Evolutionary conservation across 2,888 invertebrate species (phyloP).

Genomic region (Hofmannophila pseudospretella): DNA sequence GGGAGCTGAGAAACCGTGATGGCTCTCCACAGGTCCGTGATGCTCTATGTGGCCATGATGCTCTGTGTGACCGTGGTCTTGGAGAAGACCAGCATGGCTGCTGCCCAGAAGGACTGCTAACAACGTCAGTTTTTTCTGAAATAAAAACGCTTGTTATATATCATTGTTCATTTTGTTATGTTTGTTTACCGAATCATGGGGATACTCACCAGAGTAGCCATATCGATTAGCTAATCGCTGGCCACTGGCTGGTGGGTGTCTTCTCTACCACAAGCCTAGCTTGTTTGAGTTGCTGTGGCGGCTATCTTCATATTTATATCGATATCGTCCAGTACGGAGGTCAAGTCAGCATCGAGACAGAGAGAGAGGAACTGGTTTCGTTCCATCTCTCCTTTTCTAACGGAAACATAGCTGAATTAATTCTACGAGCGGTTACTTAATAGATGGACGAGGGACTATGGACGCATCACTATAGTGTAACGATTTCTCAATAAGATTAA

Average conservation of each 20-base stretch:
- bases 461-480: constrained; percentile 27
- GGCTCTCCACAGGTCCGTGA: constrained; percentile 8
- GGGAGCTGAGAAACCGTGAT: background rate
- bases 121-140: constrained; percentile 62
- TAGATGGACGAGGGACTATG: constrained; percentile 29
- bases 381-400: constrained; percentile 56
- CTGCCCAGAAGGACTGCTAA: constrained; percentile 65
- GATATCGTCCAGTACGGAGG: constrained; percentile 36
- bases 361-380: constrained; percentile 54
- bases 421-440: constrained; percentile 59
- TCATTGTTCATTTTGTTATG: no score
- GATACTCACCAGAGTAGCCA: constrained; percentile 71
- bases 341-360: constrained; percentile 43
- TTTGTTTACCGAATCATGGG: constrained; percentile 3
- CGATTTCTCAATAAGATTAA: constrained; percentile 28
- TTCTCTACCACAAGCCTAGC: constrained; percentile 56
- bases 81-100: constrained; percentile 50
- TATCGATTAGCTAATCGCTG: constrained; percentile 73
- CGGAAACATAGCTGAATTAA: constrained; percentile 59
- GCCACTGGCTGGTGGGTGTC: constrained; percentile 54
- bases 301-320: constrained; percentile 68
- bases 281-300: constrained; percentile 57
- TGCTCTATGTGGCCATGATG: constrained; percentile 16
- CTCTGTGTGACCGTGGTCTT: constrained; percentile 35
- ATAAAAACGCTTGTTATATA: no score